These are phyloP conservation scores for Tachycineta bicolor DNA, from an alignment of 2,113 vertebrate species.

Conservation along the genomic window DNA sequence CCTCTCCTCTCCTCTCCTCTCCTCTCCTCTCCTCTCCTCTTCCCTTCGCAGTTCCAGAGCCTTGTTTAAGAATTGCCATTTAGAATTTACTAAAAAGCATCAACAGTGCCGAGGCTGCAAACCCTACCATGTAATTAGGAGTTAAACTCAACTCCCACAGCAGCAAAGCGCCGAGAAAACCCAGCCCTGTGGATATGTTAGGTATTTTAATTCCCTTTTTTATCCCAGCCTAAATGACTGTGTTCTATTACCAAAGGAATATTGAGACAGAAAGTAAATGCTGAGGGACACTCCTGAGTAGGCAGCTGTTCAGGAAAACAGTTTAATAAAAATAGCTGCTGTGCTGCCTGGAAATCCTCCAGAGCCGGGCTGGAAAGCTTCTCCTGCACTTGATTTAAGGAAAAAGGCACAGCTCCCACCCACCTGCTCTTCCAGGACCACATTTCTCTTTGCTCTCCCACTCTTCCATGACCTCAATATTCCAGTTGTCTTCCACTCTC, in stretches of 20 bases:
- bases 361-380: neutral
- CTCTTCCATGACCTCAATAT: neutral
- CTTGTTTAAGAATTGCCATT: neutral
- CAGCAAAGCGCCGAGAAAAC: neutral
- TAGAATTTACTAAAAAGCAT: neutral
- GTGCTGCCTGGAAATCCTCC: neutral
- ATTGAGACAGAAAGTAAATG: constrained; percentile 20
- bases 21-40: too few species aligned
- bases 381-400: neutral
- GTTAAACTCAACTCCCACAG: neutral
- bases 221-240: neutral
- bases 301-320: constrained; percentile 53
- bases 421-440: neutral
- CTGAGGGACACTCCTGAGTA: constrained; percentile 13
- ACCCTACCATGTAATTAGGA: constrained; percentile 7
- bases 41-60: neutral
- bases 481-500: neutral
- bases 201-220: neutral
- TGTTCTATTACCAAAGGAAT: constrained; percentile 15
- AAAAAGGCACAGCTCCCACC: neutral
- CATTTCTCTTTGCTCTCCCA: neutral
- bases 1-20: too few species aligned
- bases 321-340: constrained; percentile 31
- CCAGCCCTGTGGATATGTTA: neutral
- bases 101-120: neutral